phyloP scores from a whole-genome alignment of 2,888 invertebrate species.

The Melanargia galathea region DNA sequence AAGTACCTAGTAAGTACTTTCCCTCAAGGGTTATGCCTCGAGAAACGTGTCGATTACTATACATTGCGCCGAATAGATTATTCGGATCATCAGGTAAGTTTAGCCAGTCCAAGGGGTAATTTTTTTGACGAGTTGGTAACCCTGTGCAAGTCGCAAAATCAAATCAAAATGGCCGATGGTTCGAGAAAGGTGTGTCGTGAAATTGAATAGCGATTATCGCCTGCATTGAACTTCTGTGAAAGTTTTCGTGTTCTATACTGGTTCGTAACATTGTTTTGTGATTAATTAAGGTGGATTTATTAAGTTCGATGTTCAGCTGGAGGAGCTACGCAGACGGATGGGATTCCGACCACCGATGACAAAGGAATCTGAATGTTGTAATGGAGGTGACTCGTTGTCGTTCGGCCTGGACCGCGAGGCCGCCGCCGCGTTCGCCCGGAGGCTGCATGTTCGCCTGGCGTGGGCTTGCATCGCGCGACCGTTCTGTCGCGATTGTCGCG shows the following conservation, averaged over 20 bases:
- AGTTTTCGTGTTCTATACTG: constrained; percentile 77
- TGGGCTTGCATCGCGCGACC: constrained; percentile 65
- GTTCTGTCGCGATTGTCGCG: constrained; percentile 53
- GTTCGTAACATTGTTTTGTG: constrained; percentile 82
- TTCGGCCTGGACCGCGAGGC: constrained; percentile 70
- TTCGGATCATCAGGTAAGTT: no score
- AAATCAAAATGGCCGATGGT: constrained; percentile 77
- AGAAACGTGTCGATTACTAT: no score
- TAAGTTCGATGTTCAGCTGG: constrained; percentile 70
- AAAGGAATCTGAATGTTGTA: constrained; percentile 44
- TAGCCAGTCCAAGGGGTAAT: no score
- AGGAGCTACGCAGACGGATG: constrained; percentile 45
- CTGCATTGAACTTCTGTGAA: constrained; percentile 77
- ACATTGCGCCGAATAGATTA: no score
- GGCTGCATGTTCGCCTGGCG: constrained; percentile 74
- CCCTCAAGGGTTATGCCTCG: no score
- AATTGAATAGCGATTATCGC: constrained; percentile 62
- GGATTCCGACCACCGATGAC: constrained; percentile 41
- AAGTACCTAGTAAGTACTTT: no score
- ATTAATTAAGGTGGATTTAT: constrained; percentile 77
- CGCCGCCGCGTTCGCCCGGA: constrained; percentile 72
- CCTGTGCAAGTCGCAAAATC: constrained; percentile 32
- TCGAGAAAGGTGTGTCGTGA: constrained; percentile 76
- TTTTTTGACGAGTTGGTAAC: no score
- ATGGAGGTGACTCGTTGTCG: constrained; percentile 51